Base-by-base conservation (phyloP, 37 sponge, comb jelly and placozoan species). In the Crambe crambe region DNA sequence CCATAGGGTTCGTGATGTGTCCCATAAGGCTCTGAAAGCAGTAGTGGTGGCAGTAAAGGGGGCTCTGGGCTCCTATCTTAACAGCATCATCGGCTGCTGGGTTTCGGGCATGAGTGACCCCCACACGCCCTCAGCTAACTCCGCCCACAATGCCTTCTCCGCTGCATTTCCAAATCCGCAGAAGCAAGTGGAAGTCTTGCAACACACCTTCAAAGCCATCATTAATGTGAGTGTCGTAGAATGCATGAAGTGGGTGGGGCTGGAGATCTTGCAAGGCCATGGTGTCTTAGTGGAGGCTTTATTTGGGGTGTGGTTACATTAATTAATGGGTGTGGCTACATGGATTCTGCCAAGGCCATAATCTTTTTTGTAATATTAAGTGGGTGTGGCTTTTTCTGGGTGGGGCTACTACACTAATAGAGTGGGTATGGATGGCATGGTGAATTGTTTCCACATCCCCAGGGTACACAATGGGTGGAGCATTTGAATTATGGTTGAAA, bases 61-160 rank as follows among this genome's bases (percentile, higher is more conserved):
- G 22, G 35, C 56, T n/a, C 71, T 93, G 39, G 86, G 57, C 9
- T 76, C 93, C 23, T 80, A 85, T 37, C 56, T 93, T 15, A 58
- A 66, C 37, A 61, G 81, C 35, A 73, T 93, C 73, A 76, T 93
- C 23, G 93, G 93, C 1, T 72, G 61, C 43, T 93, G 90, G 90
- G 80, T 93, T 74, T 58, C 89, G 4, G 89, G 86, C 6, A 85
- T 86, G 86, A 68, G 72, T 72, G 93, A 93, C 44, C 86, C 89
- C 6, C 36, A 93, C 66, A 57, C 37, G 30, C 82, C 90, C 34
- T 77, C 82, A 30, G 81, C 90, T 20, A 21, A 65, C 20, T 81
- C 89, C 51, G 93, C 93, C 22, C 47, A 41, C 63, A 27, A 31
- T 22, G 93, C 93, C 42, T 93, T 93, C 58, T 2, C 63, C 2